Evolutionary conservation across 2,113 vertebrate genomes (phyloP).

Genomic region (Burhinus oedicnemus): DNA sequence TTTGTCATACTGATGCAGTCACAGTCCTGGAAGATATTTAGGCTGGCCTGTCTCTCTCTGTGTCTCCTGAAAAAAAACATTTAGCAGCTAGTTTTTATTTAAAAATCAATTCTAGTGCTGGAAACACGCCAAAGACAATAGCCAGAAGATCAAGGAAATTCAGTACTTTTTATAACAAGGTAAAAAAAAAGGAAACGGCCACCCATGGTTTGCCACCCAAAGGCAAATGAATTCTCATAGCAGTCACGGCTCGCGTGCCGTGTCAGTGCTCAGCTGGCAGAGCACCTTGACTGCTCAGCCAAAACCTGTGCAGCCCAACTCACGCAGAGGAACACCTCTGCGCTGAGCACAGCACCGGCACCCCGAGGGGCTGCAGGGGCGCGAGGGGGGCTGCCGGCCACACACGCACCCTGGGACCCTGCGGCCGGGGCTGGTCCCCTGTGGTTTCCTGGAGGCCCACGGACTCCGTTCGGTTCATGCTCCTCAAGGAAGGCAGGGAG

Average conservation of each 20-base stretch:
- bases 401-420: background rate
- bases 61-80: background rate
- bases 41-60: background rate
- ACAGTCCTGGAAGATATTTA: rapidly evolving
- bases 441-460: no score
- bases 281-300: rapidly evolving
- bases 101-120: background rate
- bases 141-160: background rate
- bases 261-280: rapidly evolving
- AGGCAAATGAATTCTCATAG: rapidly evolving
- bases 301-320: no score
- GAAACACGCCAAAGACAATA: background rate
- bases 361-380: no score
- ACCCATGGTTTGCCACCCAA: background rate
- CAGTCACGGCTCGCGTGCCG: rapidly evolving
- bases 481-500: background rate
- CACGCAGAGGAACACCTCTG: no score
- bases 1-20: background rate
- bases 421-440: background rate
- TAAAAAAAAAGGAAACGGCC: rapidly evolving
- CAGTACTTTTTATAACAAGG: background rate
- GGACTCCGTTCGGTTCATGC: no score
- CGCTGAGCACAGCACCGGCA: rapidly evolving
- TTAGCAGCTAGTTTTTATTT: background rate
- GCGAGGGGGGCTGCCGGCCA: background rate